phyloP scores from a whole-genome alignment of 1,140 invertebrate genomes.

The Tenebrio molitor region DNA sequence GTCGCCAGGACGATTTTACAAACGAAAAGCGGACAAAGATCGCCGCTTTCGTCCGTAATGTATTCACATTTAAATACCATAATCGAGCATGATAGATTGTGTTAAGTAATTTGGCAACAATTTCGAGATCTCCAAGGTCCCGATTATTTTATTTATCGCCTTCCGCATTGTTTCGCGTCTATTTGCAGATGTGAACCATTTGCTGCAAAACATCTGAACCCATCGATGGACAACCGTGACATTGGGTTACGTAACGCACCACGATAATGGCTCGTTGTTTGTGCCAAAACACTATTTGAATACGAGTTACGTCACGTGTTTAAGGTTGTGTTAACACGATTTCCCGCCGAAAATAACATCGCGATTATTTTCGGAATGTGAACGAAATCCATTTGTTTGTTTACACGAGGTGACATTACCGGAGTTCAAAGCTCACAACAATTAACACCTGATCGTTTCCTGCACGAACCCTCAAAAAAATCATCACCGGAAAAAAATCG shows the following conservation, averaged over 20 bases:
- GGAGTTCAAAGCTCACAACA: too few species aligned
- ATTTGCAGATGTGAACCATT: slow-evolving; percentile 16
- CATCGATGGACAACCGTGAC: slow-evolving; percentile 26
- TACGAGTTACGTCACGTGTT: slow-evolving; percentile 3
- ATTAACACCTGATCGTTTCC: too few species aligned
- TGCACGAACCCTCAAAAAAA: too few species aligned
- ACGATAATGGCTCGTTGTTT: neutral
- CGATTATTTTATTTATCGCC: slow-evolving; percentile 16
- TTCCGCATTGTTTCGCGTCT: slow-evolving; percentile 27
- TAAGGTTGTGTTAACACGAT: slow-evolving; percentile 20
- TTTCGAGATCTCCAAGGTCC: slow-evolving; percentile 15
- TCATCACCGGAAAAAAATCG: too few species aligned
- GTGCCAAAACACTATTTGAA: neutral
- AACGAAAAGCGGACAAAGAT: neutral
- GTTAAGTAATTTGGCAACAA: slow-evolving; percentile 32
- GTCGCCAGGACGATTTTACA: too few species aligned
- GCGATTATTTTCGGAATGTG: too few species aligned
- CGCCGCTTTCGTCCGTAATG: too few species aligned
- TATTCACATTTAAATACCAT: slow-evolving; percentile 16
- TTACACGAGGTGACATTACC: too few species aligned
- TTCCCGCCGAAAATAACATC: too few species aligned
- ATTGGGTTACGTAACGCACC: slow-evolving; percentile 10
- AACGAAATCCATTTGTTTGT: too few species aligned
- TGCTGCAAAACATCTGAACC: slow-evolving; percentile 25
- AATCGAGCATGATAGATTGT: slow-evolving; percentile 23